Percentiles rank a stretch among this genome's conserved stretches.
Evolutionary conservation across 1,140 invertebrate genomes (phyloP).

Genomic region (Drosophila gunungcola): DNA sequence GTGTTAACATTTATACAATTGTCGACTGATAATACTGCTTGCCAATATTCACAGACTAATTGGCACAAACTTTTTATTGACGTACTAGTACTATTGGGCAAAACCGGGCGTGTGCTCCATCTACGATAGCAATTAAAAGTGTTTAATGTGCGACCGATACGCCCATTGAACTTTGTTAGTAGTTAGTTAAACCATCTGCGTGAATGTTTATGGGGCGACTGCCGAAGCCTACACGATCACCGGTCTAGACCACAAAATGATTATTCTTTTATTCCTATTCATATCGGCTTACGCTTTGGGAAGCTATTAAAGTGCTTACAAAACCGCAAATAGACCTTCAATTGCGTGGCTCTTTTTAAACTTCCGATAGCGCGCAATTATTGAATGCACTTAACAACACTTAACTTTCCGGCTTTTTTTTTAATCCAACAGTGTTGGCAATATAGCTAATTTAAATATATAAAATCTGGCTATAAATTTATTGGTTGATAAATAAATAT

Average conservation of each 20-base stretch:
- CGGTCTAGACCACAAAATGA: constrained; percentile 16
- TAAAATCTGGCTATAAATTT: no score
- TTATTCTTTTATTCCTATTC: constrained; percentile 15
- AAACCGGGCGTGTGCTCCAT: constrained; percentile 1
- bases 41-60: constrained; percentile 39
- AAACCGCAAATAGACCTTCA: constrained; percentile 49
- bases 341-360: constrained; percentile 5
- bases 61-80: constrained; percentile 23
- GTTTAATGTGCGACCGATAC: constrained; percentile 25
- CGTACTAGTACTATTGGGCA: neutral
- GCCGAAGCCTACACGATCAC: neutral
- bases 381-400: constrained; percentile 38
- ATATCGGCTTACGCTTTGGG: constrained; percentile 37
- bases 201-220: neutral
- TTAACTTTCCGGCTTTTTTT: constrained; percentile 15
- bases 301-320: constrained; percentile 43
- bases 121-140: constrained; percentile 36
- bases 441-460: neutral
- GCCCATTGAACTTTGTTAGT: constrained; percentile 34
- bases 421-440: constrained; percentile 13
- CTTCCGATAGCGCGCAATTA: constrained; percentile 9
- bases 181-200: constrained; percentile 18
- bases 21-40: constrained; percentile 56
- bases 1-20: constrained; percentile 54
- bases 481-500: no score